Base-by-base conservation (phyloP, 1,140 invertebrate genomes). In the Daktulosphaira vitifoliae region DNA sequence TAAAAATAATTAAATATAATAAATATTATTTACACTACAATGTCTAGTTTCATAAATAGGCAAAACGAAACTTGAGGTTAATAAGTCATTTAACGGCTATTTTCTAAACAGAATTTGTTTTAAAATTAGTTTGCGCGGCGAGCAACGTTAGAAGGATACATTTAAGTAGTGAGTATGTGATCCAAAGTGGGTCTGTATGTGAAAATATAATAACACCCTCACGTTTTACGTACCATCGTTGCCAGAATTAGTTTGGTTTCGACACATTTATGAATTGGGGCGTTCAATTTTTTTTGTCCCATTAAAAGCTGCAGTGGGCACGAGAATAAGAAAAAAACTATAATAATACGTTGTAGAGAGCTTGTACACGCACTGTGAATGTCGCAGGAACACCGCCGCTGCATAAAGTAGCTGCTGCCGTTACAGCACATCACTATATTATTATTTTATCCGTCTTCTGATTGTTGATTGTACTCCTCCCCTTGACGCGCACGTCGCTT, bases 331-430 rank as follows among this genome's bases (percentile, higher is more conserved):
- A 44, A 38, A 46, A 59, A 26, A 23, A 18, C n/a, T 7, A n/a
- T 59, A 59, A 59, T 59, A 46, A 59, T 59, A 59, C 39, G 54
- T 59, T 59, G 39, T 23, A 3, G 42, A 59, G 54, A 29, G 23
- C n/a, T 37, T 16, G 9, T 26, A n/a, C 9, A n/a, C 39, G n/a
- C n/a, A 44, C n/a, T 7, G n/a, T n/a, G 15, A 15, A 7, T 33
- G 29, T 11, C n/a, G 39, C 4, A 26, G 53, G 22, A 26, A 18
- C n/a, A 29, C 5, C 52, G 13, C 23, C 37, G 18, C 51, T 33
- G 15, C 22, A n/a, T 11, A 44, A 44, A 23, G 29, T 33, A 33
- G 29, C 29, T 33, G 29, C 29, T 33, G 29, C 29, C 11, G 29
- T 33, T 33, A 33, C 29, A 5, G 29, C 11, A 11, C 11, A 59